Conservation (phyloP, 1,140 invertebrate species). For the Linepithema humile region DNA sequence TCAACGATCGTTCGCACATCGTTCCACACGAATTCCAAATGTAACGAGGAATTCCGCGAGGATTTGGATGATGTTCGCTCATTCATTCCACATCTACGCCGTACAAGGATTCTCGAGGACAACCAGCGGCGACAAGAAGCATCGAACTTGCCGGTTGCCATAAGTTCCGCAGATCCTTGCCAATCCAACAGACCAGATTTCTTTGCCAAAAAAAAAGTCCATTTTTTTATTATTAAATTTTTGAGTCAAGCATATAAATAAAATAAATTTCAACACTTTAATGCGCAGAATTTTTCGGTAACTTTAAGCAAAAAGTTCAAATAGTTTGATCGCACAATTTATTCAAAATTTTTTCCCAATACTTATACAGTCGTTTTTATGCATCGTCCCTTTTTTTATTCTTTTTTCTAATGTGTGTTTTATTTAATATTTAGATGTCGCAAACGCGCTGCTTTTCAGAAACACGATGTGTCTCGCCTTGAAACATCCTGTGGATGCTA, state of each 20-base stretch:
- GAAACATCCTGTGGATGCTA: background rate
- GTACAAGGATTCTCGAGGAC: constrained; percentile 38
- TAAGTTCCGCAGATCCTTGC: background rate
- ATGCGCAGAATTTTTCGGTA: no score
- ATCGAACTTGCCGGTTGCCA: constrained; percentile 29
- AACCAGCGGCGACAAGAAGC: constrained; percentile 35
- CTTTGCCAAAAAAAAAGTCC: no score
- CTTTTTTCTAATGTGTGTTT: background rate
- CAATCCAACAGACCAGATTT: no score
- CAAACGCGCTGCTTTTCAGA: background rate
- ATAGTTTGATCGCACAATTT: background rate
- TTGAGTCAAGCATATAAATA: no score
- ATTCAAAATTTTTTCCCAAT: background rate
- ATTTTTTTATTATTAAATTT: no score
- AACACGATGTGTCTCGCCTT: background rate
- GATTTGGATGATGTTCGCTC: constrained; percentile 12
- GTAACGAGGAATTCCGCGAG: constrained; percentile 44
- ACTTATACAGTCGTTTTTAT: no score
- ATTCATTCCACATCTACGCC: constrained; percentile 10
- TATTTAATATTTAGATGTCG: background rate
- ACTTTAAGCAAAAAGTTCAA: no score
- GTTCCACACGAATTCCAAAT: constrained; percentile 29
- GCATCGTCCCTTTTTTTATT: no score
- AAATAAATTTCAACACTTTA: no score
- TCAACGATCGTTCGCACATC: constrained; percentile 56